A percentile compares a stretch with the other conserved stretches of the same genome.
These are phyloP conservation scores for Anorthoa munda DNA, from an alignment of 2,888 invertebrate genomes.

Conservation along the genomic window DNA sequence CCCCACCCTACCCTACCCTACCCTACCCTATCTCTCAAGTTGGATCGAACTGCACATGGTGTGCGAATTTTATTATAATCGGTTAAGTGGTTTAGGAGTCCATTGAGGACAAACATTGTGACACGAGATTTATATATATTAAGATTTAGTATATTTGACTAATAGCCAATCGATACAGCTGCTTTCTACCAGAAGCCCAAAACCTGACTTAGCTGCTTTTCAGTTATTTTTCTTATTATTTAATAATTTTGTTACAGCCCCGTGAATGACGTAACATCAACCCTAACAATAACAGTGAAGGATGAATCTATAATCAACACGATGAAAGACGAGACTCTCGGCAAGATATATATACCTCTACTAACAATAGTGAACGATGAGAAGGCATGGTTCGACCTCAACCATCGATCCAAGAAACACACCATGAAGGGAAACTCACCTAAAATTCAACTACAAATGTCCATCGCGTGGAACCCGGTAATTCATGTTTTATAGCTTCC, in stretches of 20 bases:
- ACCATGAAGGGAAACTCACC: constrained; percentile 84
- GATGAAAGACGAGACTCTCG: constrained; percentile 79
- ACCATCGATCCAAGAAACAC: constrained; percentile 80
- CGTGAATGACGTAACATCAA: constrained; percentile 85
- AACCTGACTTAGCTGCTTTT: neutral
- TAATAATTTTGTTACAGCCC: constrained; percentile 73
- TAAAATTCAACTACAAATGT: constrained; percentile 85
- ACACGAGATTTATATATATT: no score
- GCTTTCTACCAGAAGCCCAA: neutral
- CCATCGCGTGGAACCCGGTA: constrained; percentile 87
- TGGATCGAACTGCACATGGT: no score
- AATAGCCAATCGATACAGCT: neutral
- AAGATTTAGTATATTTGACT: neutral
- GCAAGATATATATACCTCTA: constrained; percentile 84
- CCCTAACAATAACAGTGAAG: constrained; percentile 83
- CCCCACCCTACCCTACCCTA: no score
- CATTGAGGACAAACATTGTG: no score
- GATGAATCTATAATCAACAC: constrained; percentile 82
- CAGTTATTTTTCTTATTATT: neutral
- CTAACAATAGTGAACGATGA: constrained; percentile 84
- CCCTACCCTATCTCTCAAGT: no score
- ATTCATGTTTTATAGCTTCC: constrained; percentile 53
- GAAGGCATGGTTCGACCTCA: constrained; percentile 86
- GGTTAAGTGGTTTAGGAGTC: no score
- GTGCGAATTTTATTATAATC: no score